Base-by-base conservation (phyloP, 2,888 invertebrate species). In the Allacma fusca region DNA sequence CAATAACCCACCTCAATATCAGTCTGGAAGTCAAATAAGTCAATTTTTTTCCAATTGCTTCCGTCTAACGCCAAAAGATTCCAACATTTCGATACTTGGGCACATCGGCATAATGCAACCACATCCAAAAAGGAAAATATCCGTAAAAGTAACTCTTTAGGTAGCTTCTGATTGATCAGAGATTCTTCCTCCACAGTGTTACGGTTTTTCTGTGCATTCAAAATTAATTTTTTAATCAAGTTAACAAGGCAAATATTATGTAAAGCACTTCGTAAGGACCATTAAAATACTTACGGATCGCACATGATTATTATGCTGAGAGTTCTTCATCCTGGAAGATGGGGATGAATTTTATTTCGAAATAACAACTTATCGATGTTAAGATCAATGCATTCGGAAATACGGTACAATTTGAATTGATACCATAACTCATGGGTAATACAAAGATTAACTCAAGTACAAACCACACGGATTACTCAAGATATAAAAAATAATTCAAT, bases 21-120 rank as follows among this genome's bases (percentile, higher is more conserved):
- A 85, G 93, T 93, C 88, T 99, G 99, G 88, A 99, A 99, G 87
- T 97, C 93, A 88, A 99, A 99, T 71, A 99, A 89, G 88, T 99
- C 97, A 86, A 99, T 98, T 87, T 95, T 91, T 88, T 99, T 98
- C 99, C 99, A 99, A 88, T 99, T 99, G 85, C 97, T 98, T 76
- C 99, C 99, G 88, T 99, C 99, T 84, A 99, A 89, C 21, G 99
- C 99, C 84, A 99, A 89, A 76, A 97, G 91, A 88, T 99, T 98
- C 99, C 99, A 99, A 87, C 93, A 90, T 88, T 94, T 93, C 82
- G 92, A 92, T 59, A 92, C 94, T 90, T 97, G 96, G 81, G 97
- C 97, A 90, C 97, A 97, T 84, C 97, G 91, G 87, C 98, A 98
- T 83, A 98, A 89, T 19, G 97, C 95, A 43, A 97, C 94, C 70